A percentile compares a stretch with the other conserved stretches of the same genome.
Evolutionary conservation across 2,113 vertebrate genomes (phyloP).

Genomic region (Forbesichthys papilliferus): DNA sequence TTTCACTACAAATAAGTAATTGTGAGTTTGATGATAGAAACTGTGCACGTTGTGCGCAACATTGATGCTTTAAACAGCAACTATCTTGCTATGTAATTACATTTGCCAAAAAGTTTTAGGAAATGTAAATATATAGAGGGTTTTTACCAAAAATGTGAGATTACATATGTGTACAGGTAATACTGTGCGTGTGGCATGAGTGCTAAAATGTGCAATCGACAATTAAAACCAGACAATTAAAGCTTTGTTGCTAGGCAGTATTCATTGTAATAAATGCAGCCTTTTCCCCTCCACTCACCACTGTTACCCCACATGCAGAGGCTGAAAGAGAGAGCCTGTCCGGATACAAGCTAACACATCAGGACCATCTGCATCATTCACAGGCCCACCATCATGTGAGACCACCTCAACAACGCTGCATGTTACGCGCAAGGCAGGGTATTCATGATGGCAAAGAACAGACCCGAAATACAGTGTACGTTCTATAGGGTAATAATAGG

Average conservation of each 20-base stretch:
- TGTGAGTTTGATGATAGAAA: background rate
- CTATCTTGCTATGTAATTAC: no score
- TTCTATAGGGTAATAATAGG: no score
- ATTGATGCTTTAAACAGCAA: no score
- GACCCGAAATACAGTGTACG: no score
- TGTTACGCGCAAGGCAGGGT: no score
- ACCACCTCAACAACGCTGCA: no score
- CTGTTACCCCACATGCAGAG: background rate
- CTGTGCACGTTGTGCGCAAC: no score
- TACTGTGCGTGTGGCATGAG: constrained; percentile 3
- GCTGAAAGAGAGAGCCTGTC: background rate
- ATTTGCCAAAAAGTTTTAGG: no score
- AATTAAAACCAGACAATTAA: constrained; percentile 25
- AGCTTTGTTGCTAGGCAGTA: background rate
- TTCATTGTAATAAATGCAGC: background rate
- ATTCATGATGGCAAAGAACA: no score
- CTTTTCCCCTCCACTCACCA: background rate
- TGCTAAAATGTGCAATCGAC: constrained; percentile 47
- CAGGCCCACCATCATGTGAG: background rate
- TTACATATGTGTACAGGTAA: no score
- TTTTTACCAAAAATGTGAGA: no score
- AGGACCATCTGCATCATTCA: background rate
- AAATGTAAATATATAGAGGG: no score
- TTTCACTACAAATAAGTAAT: background rate
- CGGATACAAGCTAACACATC: background rate